phyloP scores from a whole-genome alignment of 2,888 invertebrate species.

The Brenthis hecate region DNA sequence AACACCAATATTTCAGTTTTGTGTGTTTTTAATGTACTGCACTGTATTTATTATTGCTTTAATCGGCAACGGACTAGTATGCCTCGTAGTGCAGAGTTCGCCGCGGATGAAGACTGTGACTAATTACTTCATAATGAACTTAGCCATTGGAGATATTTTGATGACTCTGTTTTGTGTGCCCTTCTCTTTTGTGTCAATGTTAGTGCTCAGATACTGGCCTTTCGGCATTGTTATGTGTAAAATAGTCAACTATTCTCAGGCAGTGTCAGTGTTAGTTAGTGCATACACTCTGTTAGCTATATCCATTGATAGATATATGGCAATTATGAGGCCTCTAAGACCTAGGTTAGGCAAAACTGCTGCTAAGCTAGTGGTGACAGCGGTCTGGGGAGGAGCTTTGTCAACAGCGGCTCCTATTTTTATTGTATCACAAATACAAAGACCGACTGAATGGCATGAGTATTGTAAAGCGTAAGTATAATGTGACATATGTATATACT shows the following conservation, averaged over 20 bases:
- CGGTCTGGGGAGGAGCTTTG: conserved; percentile 89
- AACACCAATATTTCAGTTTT: conserved; percentile 82
- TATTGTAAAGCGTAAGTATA: conserved; percentile 85
- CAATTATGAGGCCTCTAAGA: conserved; percentile 93
- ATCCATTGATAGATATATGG: conserved; percentile 94
- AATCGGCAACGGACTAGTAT: conserved; percentile 90
- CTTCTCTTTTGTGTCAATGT: conserved; percentile 91
- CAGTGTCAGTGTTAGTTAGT: conserved; percentile 90
- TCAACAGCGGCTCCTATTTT: conserved; percentile 91
- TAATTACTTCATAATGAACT: conserved; percentile 94
- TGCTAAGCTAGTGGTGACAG: conserved; percentile 86
- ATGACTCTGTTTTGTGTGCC: conserved; percentile 96
- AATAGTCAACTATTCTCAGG: conserved; percentile 91
- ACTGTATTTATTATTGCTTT: conserved; percentile 87
- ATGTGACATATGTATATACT: background rate
- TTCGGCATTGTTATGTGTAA: conserved; percentile 92
- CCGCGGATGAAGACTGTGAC: conserved; percentile 95
- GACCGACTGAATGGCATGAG: conserved; percentile 84
- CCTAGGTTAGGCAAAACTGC: conserved; percentile 89
- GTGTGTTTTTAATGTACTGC: conserved; percentile 87
- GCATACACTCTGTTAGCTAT: conserved; percentile 96
- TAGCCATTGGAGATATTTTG: conserved; percentile 94
- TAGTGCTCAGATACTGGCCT: conserved; percentile 93
- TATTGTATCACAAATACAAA: conserved; percentile 86
- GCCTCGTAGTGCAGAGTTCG: conserved; percentile 92